phyloP scores from a whole-genome alignment of 2,797 vertebrate species.

The Onychomys torridus region DNA sequence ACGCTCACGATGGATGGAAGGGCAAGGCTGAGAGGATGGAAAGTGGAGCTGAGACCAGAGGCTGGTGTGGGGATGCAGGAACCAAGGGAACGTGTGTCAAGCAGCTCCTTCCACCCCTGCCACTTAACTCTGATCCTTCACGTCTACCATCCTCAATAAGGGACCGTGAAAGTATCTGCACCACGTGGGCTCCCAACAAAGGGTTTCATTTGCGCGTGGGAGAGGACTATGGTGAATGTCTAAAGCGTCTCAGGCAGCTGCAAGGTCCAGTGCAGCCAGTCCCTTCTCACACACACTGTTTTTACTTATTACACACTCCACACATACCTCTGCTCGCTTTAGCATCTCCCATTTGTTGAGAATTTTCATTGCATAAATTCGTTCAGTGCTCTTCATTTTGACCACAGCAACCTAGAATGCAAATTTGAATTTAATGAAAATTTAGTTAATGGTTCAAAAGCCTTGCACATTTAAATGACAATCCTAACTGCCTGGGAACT shows the following conservation, averaged over 20 bases:
- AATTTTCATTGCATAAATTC: constrained; percentile 99
- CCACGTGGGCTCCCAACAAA: constrained; percentile 51
- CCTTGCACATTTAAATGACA: background rate
- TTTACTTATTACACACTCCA: fast-evolving
- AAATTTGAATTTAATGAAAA: constrained; percentile 67
- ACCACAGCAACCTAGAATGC: constrained; percentile 96
- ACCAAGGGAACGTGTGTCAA: background rate
- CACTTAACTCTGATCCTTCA: background rate
- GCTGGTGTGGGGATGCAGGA: fast-evolving
- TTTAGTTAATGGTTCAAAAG: background rate
- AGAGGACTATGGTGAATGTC: constrained; percentile 64
- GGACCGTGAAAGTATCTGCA: background rate
- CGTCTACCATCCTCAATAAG: too few species aligned
- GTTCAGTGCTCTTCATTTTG: constrained; percentile 98
- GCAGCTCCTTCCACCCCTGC: too few species aligned
- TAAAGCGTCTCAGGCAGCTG: background rate
- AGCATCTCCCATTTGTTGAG: constrained; percentile 99
- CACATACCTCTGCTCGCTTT: constrained; percentile 96
- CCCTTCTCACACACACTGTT: background rate
- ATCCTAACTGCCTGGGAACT: background rate
- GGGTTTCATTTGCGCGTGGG: constrained; percentile 43
- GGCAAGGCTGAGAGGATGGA: background rate
- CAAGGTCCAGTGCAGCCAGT: constrained; percentile 1
- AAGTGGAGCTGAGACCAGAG: background rate
- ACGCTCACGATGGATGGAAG: background rate